Evolutionary conservation across 2,797 vertebrate species (phyloP).

Genomic region (Microtus californicus): DNA sequence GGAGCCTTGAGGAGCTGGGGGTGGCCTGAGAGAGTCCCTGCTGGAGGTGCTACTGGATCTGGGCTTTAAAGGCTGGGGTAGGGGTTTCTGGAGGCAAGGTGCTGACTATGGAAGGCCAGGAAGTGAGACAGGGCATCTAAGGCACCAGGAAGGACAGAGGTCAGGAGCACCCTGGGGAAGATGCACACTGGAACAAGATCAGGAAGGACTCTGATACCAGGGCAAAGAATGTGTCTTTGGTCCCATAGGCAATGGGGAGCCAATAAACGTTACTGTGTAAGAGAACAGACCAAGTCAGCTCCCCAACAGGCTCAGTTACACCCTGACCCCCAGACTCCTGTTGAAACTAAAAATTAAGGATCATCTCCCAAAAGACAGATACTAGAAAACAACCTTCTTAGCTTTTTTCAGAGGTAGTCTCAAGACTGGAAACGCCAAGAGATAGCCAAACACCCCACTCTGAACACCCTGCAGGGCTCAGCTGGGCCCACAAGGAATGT

Average conservation of each 20-base stretch:
- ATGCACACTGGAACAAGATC: not conserved
- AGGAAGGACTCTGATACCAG: not conserved
- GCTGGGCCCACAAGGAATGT: not conserved
- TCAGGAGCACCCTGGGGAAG: not conserved
- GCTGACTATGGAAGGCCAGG: not conserved
- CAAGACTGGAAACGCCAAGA: not conserved
- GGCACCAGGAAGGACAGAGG: not conserved
- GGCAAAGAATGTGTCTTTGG: not conserved
- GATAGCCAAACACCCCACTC: not conserved
- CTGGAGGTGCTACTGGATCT: constrained; percentile 1
- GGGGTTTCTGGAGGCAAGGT: constrained; percentile 3
- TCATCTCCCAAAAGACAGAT: not conserved
- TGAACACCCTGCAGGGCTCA: not conserved
- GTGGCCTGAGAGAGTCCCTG: not conserved
- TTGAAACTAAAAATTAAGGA: not conserved
- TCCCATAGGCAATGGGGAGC: not conserved
- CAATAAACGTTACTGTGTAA: not conserved
- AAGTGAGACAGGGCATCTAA: not conserved
- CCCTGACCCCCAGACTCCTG: not conserved
- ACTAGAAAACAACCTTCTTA: not conserved
- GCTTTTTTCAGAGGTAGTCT: not conserved
- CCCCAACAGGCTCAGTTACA: not conserved
- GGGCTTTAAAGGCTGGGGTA: not conserved
- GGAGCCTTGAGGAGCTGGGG: not conserved
- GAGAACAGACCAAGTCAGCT: not conserved